Evolutionary conservation across 1,140 invertebrate genomes (phyloP).

Genomic region (Calycopis cecrops): DNA sequence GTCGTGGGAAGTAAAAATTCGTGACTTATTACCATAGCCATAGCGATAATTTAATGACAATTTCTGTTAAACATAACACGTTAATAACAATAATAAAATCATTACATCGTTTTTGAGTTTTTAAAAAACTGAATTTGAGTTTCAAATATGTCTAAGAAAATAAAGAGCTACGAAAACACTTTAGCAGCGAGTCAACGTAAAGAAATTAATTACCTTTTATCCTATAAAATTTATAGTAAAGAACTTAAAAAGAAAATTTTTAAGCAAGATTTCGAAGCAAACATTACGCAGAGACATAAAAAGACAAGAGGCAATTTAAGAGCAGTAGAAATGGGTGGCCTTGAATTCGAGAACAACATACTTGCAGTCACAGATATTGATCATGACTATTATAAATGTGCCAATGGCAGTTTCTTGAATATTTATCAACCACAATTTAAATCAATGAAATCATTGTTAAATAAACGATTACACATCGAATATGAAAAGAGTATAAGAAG

Average conservation of each 20-base stretch:
- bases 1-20: too few species aligned
- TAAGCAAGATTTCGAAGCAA: conserved; percentile 27
- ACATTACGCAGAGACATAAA: conserved; percentile 45
- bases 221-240: conserved; percentile 47
- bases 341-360: conserved; percentile 30
- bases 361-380: conserved; percentile 38
- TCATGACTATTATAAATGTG: conserved; percentile 37
- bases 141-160: too few species aligned
- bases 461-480: conserved; percentile 33
- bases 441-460: conserved; percentile 35
- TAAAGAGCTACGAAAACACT: conserved; percentile 27
- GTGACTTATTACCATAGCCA: not conserved
- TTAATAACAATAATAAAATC: conserved; percentile 28
- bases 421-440: conserved; percentile 37
- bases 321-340: conserved; percentile 28
- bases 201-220: conserved; percentile 37
- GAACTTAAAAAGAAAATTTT: conserved; percentile 32
- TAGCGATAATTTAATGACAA: conserved; percentile 15
- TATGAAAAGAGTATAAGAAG: conserved; percentile 66
- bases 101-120: conserved; percentile 7
- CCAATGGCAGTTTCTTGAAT: conserved; percentile 30
- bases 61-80: conserved; percentile 14
- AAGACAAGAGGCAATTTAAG: conserved; percentile 37
- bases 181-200: conserved; percentile 33
- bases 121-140: too few species aligned